Base-by-base conservation (phyloP, 2,888 invertebrate species). In the Dicyrtomina minuta region DNA sequence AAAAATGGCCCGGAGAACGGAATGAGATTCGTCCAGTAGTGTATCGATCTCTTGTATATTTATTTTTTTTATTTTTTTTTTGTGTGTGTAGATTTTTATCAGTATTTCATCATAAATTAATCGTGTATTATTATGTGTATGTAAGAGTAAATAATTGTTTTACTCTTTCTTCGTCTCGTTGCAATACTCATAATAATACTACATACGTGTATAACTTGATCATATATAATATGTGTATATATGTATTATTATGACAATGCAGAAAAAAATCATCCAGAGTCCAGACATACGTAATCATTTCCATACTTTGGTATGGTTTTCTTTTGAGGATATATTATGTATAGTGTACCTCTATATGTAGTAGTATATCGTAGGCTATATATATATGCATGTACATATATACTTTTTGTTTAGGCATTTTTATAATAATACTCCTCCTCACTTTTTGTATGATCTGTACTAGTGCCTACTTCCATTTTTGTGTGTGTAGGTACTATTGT, bases 1-100 rank as follows among this genome's bases (percentile, higher is more conserved):
- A n/a, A n/a, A n/a, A n/a, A 69, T 70, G 67, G 55, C 49, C 70
- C 66, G 67, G 66, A 70, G 59, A 72, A 70, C 59, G 72, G 67
- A 72, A 72, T 72, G 66, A 69, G 71, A 72, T 68, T 71, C 55
- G 56, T 64, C 64, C 64, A 64, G 64, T 51, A 64, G 64, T 64
- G 43, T 60, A 22, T 51, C n/a, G 51, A 17, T 51, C 17, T 2
- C 17, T 51, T 51, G 3, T 17, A 46, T 46, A 3, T 15, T 46
- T 46, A 12, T 46, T 46, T 33, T 3, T 17, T 46, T 3, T 39
- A 17, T 59, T 59, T 17, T 41, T 41, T 59, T 56, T 12, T 26
- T 56, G 13, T 53, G 22, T 22, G 17, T 55, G n/a, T n/a, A n/a
- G n/a, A n/a, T n/a, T n/a, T 46, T 4, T 20, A 17, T 46, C 4